phyloP scores from a whole-genome alignment of 2,888 invertebrate species.

The Anagyrus pseudococci region DNA sequence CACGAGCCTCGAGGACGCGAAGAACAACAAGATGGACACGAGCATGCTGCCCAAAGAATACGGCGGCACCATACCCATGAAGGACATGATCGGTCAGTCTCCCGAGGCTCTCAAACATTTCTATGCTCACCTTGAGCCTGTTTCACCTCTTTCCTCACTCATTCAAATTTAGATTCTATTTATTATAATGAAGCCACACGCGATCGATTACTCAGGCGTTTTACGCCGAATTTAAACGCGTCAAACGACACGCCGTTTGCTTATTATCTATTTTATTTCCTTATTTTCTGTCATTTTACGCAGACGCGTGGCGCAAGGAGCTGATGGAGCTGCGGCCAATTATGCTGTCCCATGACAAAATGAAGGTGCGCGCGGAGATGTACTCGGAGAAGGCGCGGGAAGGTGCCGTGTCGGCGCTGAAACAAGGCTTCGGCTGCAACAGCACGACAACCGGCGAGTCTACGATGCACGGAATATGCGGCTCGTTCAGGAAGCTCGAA shows the following conservation, averaged over 20 bases:
- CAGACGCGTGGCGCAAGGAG: slow-evolving; percentile 77
- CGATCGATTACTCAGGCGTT: too few relatives aligned
- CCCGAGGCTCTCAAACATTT: too few relatives aligned
- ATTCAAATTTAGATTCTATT: too few relatives aligned
- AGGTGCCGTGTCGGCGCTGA: slow-evolving; percentile 77
- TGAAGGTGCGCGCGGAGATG: slow-evolving; percentile 73
- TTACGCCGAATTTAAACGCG: too few relatives aligned
- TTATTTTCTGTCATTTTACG: slow-evolving; percentile 25
- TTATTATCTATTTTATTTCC: too few relatives aligned
- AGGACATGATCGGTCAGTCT: slow-evolving; percentile 78
- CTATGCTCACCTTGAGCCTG: too few relatives aligned
- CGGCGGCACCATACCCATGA: slow-evolving; percentile 83
- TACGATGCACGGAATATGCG: slow-evolving; percentile 71
- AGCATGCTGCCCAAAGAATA: slow-evolving; percentile 80
- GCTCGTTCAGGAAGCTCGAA: slow-evolving; percentile 80
- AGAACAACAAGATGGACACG: slow-evolving; percentile 65
- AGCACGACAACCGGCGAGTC: slow-evolving; percentile 69
- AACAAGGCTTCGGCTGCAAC: slow-evolving; percentile 67
- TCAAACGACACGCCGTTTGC: too few relatives aligned
- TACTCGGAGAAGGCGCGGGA: slow-evolving; percentile 76
- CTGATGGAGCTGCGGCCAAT: slow-evolving; percentile 68
- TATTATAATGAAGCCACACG: too few relatives aligned
- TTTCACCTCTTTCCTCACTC: too few relatives aligned
- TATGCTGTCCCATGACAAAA: slow-evolving; percentile 72
- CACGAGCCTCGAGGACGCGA: slow-evolving; percentile 68